Base-by-base conservation (phyloP, 2,888 invertebrate genomes). In the Agonum fuliginosum region DNA sequence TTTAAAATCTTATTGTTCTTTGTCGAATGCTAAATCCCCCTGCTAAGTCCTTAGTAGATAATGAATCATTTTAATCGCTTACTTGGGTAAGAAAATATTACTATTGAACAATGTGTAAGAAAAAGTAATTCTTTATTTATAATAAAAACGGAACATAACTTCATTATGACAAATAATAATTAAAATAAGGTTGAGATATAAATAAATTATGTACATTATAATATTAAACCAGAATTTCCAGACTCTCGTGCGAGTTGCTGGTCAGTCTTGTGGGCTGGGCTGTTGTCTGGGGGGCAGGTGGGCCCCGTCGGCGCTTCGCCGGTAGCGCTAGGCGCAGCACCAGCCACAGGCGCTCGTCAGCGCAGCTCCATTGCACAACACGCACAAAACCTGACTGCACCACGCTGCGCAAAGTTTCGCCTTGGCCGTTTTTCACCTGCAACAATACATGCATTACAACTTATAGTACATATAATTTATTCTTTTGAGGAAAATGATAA, bases 281-380 rank as follows among this genome's bases (percentile, higher is more conserved):
- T 14, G 10, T 19, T 17, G 48, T 17, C 14, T 5, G 5, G 6
- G 20, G 20, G 22, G 19, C 10, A 1, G 20, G n/a, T 0, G 22
- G 24, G 54, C 54, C 17, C 14, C 48, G 8, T 46, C 46, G 34
- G 17, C 73, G 81, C 80, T 83, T 86, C 75, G 92, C 88, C 3
- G 93, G 93, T 87, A 93, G 87, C 69, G 90, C 89, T 78, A 92
- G 88, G 51, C 92, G 89, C 81, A 93, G 87, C 81, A 89, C 87
- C 78, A 91, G 89, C 93, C 93, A 93, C 87, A 93, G 92, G 80
- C 88, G 88, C 83, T 89, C 89, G 83, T 89, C 88, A 82, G 88
- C 19, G 14, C 27, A 30, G 8, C 71, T 43, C 75, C 75, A 75
- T 5, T 24, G 34, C 3, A 48, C 24, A 0, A 67, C 67, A 3